phyloP scores from a whole-genome alignment of 2,888 invertebrate species.

The Pegoplata infirma region DNA sequence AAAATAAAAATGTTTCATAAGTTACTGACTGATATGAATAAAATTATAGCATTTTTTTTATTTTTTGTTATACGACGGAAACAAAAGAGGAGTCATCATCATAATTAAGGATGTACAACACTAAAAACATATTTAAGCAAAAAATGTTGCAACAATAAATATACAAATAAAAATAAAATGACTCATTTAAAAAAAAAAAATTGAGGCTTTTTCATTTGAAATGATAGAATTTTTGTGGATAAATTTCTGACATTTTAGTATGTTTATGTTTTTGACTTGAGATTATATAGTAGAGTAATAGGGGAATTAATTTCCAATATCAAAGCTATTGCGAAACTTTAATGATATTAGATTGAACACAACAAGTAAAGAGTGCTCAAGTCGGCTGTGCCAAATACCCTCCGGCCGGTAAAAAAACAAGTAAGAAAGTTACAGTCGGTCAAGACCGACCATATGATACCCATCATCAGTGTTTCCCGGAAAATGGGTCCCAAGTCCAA shows the following conservation, averaged over 20 bases:
- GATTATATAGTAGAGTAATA: too few relatives aligned
- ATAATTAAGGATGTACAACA: conserved; percentile 44
- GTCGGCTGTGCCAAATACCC: too few relatives aligned
- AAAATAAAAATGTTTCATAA: background rate
- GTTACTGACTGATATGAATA: background rate
- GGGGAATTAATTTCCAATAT: too few relatives aligned
- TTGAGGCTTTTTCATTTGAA: background rate
- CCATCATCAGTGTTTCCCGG: too few relatives aligned
- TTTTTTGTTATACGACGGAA: conserved; percentile 30
- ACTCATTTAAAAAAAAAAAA: conserved; percentile 7
- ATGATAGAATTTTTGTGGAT: background rate
- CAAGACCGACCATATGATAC: too few relatives aligned
- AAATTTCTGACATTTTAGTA: conserved; percentile 12
- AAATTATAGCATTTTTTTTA: background rate
- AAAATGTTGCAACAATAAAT: conserved; percentile 4
- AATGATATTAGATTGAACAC: too few relatives aligned
- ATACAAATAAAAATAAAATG: background rate
- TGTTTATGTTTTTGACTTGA: background rate
- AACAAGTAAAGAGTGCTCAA: too few relatives aligned
- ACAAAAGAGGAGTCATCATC: conserved; percentile 33
- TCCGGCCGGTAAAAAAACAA: too few relatives aligned
- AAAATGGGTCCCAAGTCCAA: too few relatives aligned
- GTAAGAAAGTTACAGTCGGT: too few relatives aligned
- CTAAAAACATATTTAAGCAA: background rate
- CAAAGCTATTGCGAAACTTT: too few relatives aligned